Evolutionary conservation across 1,140 invertebrate species (phyloP).

Genomic region (Drosophila prosaltans): DNA sequence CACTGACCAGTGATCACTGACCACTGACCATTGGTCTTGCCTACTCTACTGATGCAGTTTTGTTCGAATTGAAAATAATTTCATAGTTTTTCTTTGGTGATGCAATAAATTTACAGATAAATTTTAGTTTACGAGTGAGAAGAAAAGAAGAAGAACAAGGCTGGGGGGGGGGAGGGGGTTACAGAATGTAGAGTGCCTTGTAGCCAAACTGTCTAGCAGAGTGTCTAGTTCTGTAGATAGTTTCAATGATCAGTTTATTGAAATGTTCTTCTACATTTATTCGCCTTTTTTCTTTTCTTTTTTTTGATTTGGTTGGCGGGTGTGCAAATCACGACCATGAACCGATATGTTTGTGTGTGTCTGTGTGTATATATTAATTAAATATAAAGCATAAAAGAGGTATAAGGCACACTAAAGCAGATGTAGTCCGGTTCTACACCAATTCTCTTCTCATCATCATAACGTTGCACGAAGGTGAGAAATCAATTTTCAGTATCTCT

Average conservation of each 20-base stretch:
- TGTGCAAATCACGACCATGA: slow-evolving; percentile 60
- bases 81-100: slow-evolving; percentile 52
- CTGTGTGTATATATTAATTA: slow-evolving; percentile 70
- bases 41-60: slow-evolving; percentile 4
- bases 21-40: too few relatives aligned
- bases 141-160: not conserved
- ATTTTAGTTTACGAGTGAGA: slow-evolving; percentile 70
- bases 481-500: slow-evolving; percentile 82
- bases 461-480: slow-evolving; percentile 81
- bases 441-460: slow-evolving; percentile 30
- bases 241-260: slow-evolving; percentile 47
- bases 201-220: slow-evolving; percentile 60
- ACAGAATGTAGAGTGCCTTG: not conserved
- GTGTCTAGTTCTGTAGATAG: not conserved
- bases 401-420: slow-evolving; percentile 13
- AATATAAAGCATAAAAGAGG: slow-evolving; percentile 59
- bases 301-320: slow-evolving; percentile 20
- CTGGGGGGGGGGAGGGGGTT: not conserved
- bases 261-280: slow-evolving; percentile 45
- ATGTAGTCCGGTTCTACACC: slow-evolving; percentile 15
- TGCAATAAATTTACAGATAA: slow-evolving; percentile 79
- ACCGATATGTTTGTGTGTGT: slow-evolving; percentile 24
- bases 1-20: not conserved
- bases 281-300: not conserved
- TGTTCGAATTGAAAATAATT: slow-evolving; percentile 67